Base-by-base conservation (phyloP, 2,888 invertebrate species). In the Apamea monoglypha region DNA sequence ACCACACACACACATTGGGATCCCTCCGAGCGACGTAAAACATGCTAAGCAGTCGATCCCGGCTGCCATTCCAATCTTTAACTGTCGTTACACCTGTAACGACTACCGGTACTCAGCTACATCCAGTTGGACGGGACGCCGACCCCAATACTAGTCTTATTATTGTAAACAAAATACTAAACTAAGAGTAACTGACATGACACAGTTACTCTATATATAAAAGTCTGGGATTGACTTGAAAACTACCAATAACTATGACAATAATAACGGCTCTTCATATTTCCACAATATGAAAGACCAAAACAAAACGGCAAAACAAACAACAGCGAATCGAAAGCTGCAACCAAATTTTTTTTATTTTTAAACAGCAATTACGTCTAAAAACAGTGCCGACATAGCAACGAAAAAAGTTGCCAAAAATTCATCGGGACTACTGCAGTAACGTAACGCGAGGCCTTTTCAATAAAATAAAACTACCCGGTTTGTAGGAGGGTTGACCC, bases 401-500 rank as follows among this genome's bases (percentile, higher is more conserved):
- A 80, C 68, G 53, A 77, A 78, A 85, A 85, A 86, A 83, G 75
- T 84, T 83, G 74, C 77, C 80, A 82, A 81, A 87, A 91, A 82
- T 82, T 83, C 84, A 84, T 82, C 76, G 78, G 68, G 44, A 56
- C 76, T 59, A n/a, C 83, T 80, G 78, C 80, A 80, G 80, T 86
- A 88, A 83, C 81, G 84, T 76, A 78, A 85, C 84, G 84, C 85
- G 82, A 88, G 83, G 88, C 86, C 82, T 89, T 90, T 89, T 90
- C 92, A 91, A 91, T 92, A 90, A 91, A 91, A 91, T 92, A 90
- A 92, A 91, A 92, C 91, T 91, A 89, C 84, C 86, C 85, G 69
- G 86, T 85, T 83, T 85, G 85, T 87, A 73, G 87, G 84, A 86
- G 86, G 86, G 89, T 89, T 87, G 87, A 88, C 88, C 90, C 91